phyloP scores from a whole-genome alignment of 2,113 vertebrate genomes.

The Callionymus lyra region DNA sequence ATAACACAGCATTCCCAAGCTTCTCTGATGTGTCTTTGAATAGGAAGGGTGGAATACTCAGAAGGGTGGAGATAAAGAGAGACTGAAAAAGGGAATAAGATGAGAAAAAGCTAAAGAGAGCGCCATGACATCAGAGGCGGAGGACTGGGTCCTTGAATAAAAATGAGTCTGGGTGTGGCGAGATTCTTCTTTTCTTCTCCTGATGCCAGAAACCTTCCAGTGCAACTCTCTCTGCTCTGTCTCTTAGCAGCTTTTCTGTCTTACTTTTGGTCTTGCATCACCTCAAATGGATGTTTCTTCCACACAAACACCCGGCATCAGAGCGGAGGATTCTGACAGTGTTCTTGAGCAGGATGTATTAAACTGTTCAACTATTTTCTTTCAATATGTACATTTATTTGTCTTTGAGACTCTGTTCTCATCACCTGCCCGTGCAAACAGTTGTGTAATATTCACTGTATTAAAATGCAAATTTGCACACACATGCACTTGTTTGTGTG shows the following conservation, averaged over 20 bases:
- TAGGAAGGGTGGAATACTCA: no score
- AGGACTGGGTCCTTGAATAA: slow-evolving; percentile 36
- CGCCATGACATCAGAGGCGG: slow-evolving; percentile 1
- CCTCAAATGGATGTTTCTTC: no score
- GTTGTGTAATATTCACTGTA: slow-evolving; percentile 49
- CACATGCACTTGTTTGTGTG: slow-evolving; percentile 21
- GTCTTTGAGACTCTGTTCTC: no score
- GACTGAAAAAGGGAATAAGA: slow-evolving; percentile 19
- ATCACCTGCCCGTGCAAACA: no score
- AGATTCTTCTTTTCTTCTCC: slow-evolving; percentile 36
- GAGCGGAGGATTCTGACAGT: no score
- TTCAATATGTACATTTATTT: no score
- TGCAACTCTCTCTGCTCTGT: slow-evolving; percentile 25
- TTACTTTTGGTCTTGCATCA: no score
- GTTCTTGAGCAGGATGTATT: no score
- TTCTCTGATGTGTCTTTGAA: no score
- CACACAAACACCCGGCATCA: no score
- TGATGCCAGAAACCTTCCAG: slow-evolving; percentile 25
- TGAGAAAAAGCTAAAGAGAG: slow-evolving; percentile 9
- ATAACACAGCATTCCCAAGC: no score
- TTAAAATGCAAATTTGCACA: slow-evolving; percentile 37
- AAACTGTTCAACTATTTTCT: no score
- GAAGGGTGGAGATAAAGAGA: slow-evolving; percentile 1
- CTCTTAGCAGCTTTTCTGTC: slow-evolving; percentile 8
- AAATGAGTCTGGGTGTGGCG: slow-evolving; percentile 48